These are phyloP conservation scores for Eretmochelys imbricata DNA, from an alignment of 2,113 vertebrate genomes.

Conservation along the genomic window DNA sequence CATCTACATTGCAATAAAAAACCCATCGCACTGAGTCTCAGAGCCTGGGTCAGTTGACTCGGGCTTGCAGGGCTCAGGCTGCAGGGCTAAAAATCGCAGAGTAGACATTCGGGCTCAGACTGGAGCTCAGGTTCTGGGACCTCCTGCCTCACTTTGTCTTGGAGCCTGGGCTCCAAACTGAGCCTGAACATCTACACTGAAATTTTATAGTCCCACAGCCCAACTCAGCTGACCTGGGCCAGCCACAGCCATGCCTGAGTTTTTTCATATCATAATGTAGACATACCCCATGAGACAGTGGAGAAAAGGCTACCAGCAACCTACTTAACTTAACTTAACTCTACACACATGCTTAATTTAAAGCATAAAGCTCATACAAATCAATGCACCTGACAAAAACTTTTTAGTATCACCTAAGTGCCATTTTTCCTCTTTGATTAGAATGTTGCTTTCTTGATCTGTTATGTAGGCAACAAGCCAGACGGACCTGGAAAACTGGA, in stretches of 20 bases:
- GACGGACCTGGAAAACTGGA: constrained; percentile 97
- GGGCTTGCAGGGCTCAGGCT: no score
- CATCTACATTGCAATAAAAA: no score
- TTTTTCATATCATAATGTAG: neutral
- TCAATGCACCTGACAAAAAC: neutral
- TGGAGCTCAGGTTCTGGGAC: neutral
- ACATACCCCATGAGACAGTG: neutral
- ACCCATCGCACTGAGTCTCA: no score
- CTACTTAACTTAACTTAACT: neutral
- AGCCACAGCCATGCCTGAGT: neutral
- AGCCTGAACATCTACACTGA: neutral
- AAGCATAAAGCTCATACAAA: neutral
- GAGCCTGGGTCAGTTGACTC: neutral
- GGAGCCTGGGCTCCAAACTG: neutral
- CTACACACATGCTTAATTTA: neutral
- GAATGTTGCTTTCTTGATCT: neutral
- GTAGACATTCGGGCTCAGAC: neutral
- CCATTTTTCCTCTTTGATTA: neutral
- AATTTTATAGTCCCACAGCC: neutral
- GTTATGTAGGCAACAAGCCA: constrained; percentile 92
- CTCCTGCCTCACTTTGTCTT: neutral
- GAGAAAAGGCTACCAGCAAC: neutral
- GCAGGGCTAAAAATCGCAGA: neutral
- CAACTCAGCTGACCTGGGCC: neutral
- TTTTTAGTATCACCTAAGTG: neutral